Evolutionary conservation across 2,888 invertebrate species (phyloP), one percentile per base, ranked within the genome.

Genomic region (Palloptera scutellata): DNA sequence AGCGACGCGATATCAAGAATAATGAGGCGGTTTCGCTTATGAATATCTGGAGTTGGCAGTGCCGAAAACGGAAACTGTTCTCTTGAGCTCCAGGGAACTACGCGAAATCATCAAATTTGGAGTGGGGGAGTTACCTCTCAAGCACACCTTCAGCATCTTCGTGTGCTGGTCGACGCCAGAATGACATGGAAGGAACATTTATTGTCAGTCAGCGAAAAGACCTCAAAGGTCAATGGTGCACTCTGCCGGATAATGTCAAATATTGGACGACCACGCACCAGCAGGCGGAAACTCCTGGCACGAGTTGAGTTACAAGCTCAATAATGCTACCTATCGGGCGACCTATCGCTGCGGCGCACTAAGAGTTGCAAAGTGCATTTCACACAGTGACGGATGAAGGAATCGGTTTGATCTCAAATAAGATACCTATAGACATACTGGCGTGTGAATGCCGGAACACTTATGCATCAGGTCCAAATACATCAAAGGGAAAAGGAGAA

Each of bases 191-290:
- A 12, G 8, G 13, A 45, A 12, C 19, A 61, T 3, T 30, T 57
- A 1, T 10, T 10, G 1, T 19, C 30, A 17, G 40, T 57, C 15
- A 12, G 40, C 13, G 40, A 57, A 48, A n/a, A n/a, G n/a, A n/a
- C n/a, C n/a, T n/a, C n/a, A n/a, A n/a, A n/a, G n/a, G n/a, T n/a
- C n/a, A n/a, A 19, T 20, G 51, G 48, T 6, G 61, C 48, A 12
- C 64, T 57, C 11, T 40, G n/a, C 64, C 51, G 48, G n/a, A 57
- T 64, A 15, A 64, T 64, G 48, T 13, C 57, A 17, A 57, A 43
- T 30, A 48, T 30, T 17, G 55, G 64, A 15, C 45, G 55, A 57
- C 63, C 54, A 1, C 54, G 63, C 10, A 3, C 43, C 3, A 45
- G 63, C 43, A 42, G 13, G n/a, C 17, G 64, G 2, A 55, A 64